phyloP scores from a whole-genome alignment of 2,797 vertebrate species.

The Chaunax sp. region DNA sequence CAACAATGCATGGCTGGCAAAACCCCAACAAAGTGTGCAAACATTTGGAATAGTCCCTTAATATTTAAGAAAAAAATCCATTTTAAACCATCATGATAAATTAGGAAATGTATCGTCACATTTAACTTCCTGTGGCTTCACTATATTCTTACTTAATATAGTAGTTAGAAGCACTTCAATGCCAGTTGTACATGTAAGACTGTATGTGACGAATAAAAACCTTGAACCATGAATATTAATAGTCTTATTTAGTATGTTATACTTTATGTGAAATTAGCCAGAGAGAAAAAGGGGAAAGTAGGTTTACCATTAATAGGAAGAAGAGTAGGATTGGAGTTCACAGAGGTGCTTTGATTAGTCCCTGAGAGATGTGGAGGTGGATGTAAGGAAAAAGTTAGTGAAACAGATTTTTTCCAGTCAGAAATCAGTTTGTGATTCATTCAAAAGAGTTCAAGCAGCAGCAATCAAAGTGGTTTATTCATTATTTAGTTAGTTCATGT shows the following conservation, averaged over 20 bases:
- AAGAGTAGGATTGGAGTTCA: constrained; percentile 10
- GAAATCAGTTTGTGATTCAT: constrained; percentile 16
- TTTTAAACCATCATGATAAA: no score
- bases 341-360: constrained; percentile 30
- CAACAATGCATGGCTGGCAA: no score
- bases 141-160: no score
- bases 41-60: no score
- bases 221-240: no score
- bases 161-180: no score
- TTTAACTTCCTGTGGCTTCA: no score
- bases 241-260: not conserved
- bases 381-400: constrained; percentile 44
- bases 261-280: not conserved
- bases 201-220: no score
- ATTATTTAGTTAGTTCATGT: not conserved
- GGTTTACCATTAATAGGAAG: constrained; percentile 50
- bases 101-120: no score
- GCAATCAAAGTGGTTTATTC: not conserved
- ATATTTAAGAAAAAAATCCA: no score
- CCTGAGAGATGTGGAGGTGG: constrained; percentile 47
- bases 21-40: no score
- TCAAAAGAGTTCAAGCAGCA: not conserved
- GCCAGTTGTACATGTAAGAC: no score
- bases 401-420: constrained; percentile 4
- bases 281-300: not conserved